Conservation (phyloP, 1,140 invertebrate species). For the Papilio helenus region DNA sequence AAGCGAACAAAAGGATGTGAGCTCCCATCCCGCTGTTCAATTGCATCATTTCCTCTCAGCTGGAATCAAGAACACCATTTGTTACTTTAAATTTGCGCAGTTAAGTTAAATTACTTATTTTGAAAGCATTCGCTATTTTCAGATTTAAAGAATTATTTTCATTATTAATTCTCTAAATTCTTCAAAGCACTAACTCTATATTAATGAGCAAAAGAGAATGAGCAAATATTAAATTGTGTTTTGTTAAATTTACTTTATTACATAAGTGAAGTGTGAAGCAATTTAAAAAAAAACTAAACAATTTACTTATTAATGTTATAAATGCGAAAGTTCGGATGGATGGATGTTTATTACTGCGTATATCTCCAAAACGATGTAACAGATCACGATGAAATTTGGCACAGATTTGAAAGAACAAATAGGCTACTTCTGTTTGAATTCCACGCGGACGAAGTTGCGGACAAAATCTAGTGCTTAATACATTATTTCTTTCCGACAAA, state of each 20-base stretch:
- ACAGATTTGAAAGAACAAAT: too few species aligned
- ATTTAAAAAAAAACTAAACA: too few species aligned
- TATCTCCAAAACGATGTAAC: too few species aligned
- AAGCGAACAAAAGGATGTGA: constrained; percentile 25
- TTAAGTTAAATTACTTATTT: constrained; percentile 16
- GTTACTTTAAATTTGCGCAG: constrained; percentile 20
- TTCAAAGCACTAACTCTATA: background rate
- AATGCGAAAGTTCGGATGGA: too few species aligned
- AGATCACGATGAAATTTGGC: too few species aligned
- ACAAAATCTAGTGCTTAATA: too few species aligned
- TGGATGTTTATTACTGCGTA: too few species aligned
- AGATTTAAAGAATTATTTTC: background rate
- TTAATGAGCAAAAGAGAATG: background rate
- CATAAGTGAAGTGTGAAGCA: too few species aligned
- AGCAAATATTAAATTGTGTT: background rate
- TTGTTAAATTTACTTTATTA: background rate
- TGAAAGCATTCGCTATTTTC: background rate
- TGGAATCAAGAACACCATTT: constrained; percentile 22
- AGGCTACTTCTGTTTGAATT: too few species aligned
- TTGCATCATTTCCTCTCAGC: constrained; percentile 21
- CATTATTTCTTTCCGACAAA: too few species aligned
- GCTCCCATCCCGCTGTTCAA: constrained; percentile 24
- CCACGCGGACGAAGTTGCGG: too few species aligned
- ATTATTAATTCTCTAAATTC: background rate
- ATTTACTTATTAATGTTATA: too few species aligned